Conservation (phyloP, 2,113 vertebrate species). For the Ptilonorhynchus violaceus region DNA sequence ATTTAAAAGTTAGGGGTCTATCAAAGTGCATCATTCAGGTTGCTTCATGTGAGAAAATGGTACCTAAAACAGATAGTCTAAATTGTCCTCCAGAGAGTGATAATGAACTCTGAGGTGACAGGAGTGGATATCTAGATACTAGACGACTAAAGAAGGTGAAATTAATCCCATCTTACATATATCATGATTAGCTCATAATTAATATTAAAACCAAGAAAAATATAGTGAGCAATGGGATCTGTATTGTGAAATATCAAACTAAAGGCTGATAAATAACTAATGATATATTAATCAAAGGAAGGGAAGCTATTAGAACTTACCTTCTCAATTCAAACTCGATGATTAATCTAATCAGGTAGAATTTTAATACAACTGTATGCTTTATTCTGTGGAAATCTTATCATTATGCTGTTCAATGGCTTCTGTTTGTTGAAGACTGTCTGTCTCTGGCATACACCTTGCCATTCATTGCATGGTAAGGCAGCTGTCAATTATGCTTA, state of each 20-base stretch:
- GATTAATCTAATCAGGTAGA: not conserved
- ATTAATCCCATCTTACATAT: not conserved
- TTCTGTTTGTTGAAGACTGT: not conserved
- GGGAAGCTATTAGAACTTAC: not conserved
- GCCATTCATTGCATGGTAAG: not conserved
- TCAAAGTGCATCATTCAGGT: not conserved
- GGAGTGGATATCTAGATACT: not conserved
- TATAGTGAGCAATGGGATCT: not conserved
- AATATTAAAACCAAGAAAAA: constrained; percentile 5
- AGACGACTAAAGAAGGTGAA: not conserved
- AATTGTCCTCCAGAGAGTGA: constrained; percentile 25
- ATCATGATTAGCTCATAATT: not conserved
- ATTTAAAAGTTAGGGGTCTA: constrained; percentile 5
- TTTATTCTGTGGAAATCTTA: not conserved
- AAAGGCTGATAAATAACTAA: not conserved
- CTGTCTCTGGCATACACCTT: not conserved
- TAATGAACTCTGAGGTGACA: not conserved
- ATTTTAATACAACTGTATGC: not conserved
- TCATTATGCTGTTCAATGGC: not conserved
- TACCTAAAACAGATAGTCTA: not conserved
- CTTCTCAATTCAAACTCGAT: not conserved
- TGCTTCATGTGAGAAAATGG: constrained; percentile 11
- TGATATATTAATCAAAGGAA: not conserved
- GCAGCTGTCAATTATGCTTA: not conserved
- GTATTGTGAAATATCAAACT: not conserved